These are phyloP conservation scores for Microcebus lehilahytsara DNA, from an alignment of 2,113 vertebrate species.

Conservation along the genomic window DNA sequence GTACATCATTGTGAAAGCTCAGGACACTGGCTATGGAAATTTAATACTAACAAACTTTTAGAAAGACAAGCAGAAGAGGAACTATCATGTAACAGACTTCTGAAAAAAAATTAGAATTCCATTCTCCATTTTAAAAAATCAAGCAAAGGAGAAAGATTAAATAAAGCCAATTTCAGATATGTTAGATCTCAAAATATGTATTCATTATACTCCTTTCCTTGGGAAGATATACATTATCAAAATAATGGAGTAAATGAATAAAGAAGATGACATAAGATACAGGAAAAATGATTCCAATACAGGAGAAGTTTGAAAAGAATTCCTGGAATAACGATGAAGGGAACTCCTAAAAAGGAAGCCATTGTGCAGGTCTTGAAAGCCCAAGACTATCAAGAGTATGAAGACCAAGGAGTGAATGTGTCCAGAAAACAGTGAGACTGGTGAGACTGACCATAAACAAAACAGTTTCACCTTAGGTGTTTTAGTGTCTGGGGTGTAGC, in stretches of 20 bases:
- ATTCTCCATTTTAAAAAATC: not conserved
- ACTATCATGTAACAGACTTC: not conserved
- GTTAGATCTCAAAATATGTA: not conserved
- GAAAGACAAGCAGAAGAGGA: not conserved
- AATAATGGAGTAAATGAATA: not conserved
- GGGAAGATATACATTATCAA: not conserved
- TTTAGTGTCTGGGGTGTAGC: not conserved
- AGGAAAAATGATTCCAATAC: not conserved
- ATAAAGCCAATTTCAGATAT: not conserved
- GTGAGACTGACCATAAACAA: not conserved
- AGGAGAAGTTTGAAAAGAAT: not conserved
- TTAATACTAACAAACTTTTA: not conserved
- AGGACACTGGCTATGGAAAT: not conserved
- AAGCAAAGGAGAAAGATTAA: not conserved
- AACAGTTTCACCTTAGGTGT: not conserved
- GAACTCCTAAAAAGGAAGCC: not conserved
- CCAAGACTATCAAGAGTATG: not conserved
- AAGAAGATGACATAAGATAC: not conserved
- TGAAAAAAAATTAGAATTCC: constrained; percentile 8
- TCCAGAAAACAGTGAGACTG: not conserved
- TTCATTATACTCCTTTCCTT: not conserved
- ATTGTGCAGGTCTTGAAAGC: not conserved
- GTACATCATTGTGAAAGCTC: not conserved
- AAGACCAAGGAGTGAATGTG: not conserved
- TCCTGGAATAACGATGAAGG: not conserved